Evolutionary conservation across 2,797 vertebrate species (phyloP).

Genomic region (Sphenopsis melanotis): DNA sequence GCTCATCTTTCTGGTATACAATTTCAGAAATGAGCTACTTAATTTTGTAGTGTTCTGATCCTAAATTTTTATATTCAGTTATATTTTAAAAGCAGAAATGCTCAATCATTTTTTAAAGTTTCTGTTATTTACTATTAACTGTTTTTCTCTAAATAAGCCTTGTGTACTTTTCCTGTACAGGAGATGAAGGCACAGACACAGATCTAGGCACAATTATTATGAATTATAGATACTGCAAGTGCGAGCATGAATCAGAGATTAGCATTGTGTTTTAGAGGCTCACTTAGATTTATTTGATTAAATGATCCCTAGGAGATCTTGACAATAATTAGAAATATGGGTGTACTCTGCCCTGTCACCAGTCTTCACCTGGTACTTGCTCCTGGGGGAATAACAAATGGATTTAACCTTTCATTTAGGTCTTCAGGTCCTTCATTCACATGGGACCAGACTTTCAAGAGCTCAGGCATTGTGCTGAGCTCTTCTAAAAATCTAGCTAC

Average conservation of each 20-base stretch:
- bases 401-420: constrained; percentile 17
- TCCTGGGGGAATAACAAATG: not conserved
- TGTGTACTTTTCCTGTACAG: not conserved
- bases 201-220: not conserved
- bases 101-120: not conserved
- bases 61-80: not conserved
- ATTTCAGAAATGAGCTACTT: not conserved
- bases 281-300: constrained; percentile 3
- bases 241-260: not conserved
- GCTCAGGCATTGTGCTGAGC: not conserved
- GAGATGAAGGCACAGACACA: not conserved
- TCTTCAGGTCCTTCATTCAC: not conserved
- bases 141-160: not conserved
- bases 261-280: not conserved
- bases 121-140: not conserved
- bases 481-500: not conserved
- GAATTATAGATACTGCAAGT: not conserved
- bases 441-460: not conserved
- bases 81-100: not conserved
- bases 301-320: not conserved
- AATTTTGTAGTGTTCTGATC: not conserved
- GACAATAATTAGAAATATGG: constrained; percentile 5
- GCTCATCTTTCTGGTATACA: constrained; percentile 2
- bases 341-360: not conserved
- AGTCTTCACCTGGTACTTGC: not conserved